These are phyloP conservation scores for Caenorhabditis angaria DNA, from an alignment of 2,888 invertebrate species.

Conservation along the genomic window DNA sequence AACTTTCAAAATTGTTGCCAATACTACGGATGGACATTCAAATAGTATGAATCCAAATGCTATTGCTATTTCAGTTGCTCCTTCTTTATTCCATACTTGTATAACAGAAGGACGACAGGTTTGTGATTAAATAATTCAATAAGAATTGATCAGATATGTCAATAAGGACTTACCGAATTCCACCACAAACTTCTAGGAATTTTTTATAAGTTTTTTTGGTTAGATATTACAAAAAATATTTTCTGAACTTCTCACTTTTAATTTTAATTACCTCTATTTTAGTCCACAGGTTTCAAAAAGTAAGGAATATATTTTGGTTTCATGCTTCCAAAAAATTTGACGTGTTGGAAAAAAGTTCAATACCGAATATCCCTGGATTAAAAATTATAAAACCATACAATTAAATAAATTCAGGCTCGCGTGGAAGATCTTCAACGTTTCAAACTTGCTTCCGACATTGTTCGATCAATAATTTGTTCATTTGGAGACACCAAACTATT, in stretches of 20 bases:
- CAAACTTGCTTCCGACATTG: slow-evolving; percentile 91
- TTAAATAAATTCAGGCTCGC: slow-evolving; percentile 80
- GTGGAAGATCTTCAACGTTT: slow-evolving; percentile 92
- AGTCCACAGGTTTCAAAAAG: too few species aligned
- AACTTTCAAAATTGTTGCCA: slow-evolving; percentile 92
- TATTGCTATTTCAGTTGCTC: slow-evolving; percentile 91
- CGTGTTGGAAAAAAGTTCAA: not conserved
- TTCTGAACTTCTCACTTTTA: not conserved
- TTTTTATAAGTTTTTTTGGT: too few species aligned
- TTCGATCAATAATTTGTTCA: slow-evolving; percentile 95
- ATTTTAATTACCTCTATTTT: too few species aligned
- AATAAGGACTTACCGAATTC: too few species aligned
- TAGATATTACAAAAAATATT: too few species aligned
- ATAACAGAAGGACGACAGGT: slow-evolving; percentile 86
- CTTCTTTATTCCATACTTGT: slow-evolving; percentile 94
- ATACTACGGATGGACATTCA: slow-evolving; percentile 86
- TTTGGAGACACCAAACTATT: slow-evolving; percentile 89
- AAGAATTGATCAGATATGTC: too few species aligned
- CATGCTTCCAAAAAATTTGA: too few species aligned
- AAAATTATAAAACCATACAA: not conserved
- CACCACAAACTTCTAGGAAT: too few species aligned
- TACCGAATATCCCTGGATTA: not conserved
- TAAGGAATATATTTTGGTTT: too few species aligned
- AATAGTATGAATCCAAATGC: slow-evolving; percentile 95
- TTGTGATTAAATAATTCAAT: too few species aligned